Evolutionary conservation across 2,113 vertebrate genomes (phyloP), one percentile per base, ranked within the genome.

Genomic region (Uria lomvia): DNA sequence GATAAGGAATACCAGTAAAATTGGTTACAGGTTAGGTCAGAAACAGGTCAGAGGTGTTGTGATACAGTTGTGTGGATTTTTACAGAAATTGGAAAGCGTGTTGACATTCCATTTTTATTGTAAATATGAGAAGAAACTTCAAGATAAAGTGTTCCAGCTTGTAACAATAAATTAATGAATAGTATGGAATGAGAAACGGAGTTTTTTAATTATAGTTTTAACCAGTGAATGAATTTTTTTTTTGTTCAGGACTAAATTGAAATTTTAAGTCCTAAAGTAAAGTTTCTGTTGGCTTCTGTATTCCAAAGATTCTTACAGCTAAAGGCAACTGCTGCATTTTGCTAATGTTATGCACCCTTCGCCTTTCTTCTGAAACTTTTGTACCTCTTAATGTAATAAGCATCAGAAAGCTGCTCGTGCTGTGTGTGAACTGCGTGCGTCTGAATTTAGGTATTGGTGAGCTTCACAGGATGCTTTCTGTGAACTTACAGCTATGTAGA

Each of bases 391-490:
- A 6, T 60, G 8, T 80, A 38, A 38, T 1, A n/a, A n/a, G 8
- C 38, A 11, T 78, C 40, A 67, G 42, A 87, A 75, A 16, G 20
- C n/a, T 87, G 8, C 26, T 63, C 2, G 0, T 60, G n/a, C 20
- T 87, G 8, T 40, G 67, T 16, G 10, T 76, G 65, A 60, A 26
- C 30, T n/a, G 13, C 0, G 0, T 65, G 8, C 5, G 0, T 59
- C 81, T 74, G 27, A 59, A 1, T 78, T 66, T 52, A 36, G 27
- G 5, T 63, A 32, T 53, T 0, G 0, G 29, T 73, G 43, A 43
- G 16, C 23, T 82, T 85, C 36, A 47, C 16, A 27, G 66, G 14
- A 49, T 81, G 32, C 50, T 84, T 81, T 47, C 55, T 75, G 34
- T 43, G 30, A 79, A 45, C 27, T 52, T 75, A 30, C 21, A 60